phyloP scores from a whole-genome alignment of 2,113 vertebrate genomes.

The Xenopus borealis region DNA sequence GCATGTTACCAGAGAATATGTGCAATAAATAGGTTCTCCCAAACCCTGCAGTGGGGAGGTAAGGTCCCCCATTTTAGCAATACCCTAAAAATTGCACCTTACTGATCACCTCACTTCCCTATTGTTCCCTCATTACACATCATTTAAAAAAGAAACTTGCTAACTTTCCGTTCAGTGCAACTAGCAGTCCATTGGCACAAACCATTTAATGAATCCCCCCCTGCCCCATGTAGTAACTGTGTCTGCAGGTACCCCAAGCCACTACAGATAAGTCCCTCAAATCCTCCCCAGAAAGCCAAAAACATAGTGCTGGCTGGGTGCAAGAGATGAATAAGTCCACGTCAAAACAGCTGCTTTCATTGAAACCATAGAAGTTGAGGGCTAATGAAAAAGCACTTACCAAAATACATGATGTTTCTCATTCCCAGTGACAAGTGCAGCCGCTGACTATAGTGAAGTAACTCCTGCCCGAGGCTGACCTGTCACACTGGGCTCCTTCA shows the following conservation, averaged over 20 bases:
- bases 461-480: conserved; percentile 63
- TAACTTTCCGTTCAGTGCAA: no score
- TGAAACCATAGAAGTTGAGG: conserved; percentile 50
- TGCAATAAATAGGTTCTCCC: conserved; percentile 37
- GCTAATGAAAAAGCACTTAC: conserved; percentile 71
- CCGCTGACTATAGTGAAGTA: conserved; percentile 71
- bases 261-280: no score
- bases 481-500: conserved; percentile 67
- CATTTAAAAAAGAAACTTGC: no score
- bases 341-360: conserved; percentile 50
- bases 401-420: conserved; percentile 98
- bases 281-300: no score
- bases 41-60: background rate
- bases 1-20: conserved; percentile 28
- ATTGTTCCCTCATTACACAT: no score
- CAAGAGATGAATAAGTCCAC: background rate
- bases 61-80: background rate
- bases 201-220: no score
- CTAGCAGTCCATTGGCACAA: no score
- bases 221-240: no score
- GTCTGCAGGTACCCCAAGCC: no score
- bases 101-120: no score
- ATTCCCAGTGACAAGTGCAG: conserved; percentile 74
- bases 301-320: background rate
- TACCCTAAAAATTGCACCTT: no score